Base-by-base conservation (phyloP, 2,113 vertebrate genomes). In the Pogonocichla stellata region DNA sequence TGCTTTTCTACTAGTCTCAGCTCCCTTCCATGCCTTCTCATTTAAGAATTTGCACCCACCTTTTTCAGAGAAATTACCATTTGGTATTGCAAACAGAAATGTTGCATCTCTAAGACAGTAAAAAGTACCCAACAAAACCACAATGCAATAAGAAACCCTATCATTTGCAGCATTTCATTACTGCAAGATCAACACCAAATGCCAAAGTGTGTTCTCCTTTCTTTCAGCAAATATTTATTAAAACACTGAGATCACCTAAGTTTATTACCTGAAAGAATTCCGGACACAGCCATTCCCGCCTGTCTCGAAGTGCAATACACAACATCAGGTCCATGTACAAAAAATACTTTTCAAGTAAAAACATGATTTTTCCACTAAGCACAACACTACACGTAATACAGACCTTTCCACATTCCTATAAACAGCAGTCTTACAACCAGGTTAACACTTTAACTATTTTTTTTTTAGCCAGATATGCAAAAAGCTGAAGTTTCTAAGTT, bases 291-390 rank as follows among this genome's bases (percentile, higher is more conserved):
- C 73, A 84, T n/a, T 84, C 28, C 62, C 19, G 29, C 54, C 85
- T 66, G 4, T 25, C 48, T 70, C 13, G 4, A 77, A 96, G 22
- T 36, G 5, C 31, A 66, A 74, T 70, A 91, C 16, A 0, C 25
- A 69, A 56, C 14, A 81, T 53, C 5, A 1, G 13, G 20, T 69
- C 45, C 70, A 77, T 1, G 0, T 77, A 70, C 12, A 43, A 89
- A 77, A 90, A 90, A 26, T 8, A 57, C 6, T 62, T 90, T 43
- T 83, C 85, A 92, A 82, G 42, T 91, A 64, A 90, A 94, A 86
- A 54, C 36, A 19, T n/a, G 31, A 65, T 87, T 90, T 72, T 74
- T 60, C 23, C 71, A 62, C 56, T 62, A 69, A 86, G 67, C 24
- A 53, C 28, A 95, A 88, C n/a, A 19, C 15, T 69, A 79, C 45